Percentiles rank a stretch among this genome's conserved stretches.
Evolutionary conservation across 1,140 invertebrate genomes (phyloP).

Genomic region (Lasioglossum albipes): DNA sequence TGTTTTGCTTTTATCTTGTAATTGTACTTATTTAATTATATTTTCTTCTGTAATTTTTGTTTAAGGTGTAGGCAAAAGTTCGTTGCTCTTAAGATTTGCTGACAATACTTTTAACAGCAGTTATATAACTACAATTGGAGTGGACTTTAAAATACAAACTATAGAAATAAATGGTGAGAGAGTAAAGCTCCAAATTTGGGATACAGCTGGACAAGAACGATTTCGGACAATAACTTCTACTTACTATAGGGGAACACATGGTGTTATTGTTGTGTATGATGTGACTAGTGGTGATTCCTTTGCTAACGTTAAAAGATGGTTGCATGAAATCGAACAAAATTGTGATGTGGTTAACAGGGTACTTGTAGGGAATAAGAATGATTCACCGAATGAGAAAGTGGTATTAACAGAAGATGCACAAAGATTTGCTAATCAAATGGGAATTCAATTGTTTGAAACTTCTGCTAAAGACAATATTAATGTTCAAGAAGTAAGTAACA

Average conservation of each 20-base stretch:
- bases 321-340: slow-evolving; percentile 99
- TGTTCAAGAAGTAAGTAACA: slow-evolving; percentile 93
- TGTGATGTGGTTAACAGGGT: slow-evolving; percentile 99
- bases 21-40: neutral
- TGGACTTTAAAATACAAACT: slow-evolving; percentile 99
- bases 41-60: slow-evolving; percentile 64
- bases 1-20: neutral
- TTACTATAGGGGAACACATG: slow-evolving; percentile 99
- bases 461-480: slow-evolving; percentile 99
- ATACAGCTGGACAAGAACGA: slow-evolving; percentile 95
- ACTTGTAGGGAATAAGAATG: slow-evolving; percentile 99
- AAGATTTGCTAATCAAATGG: slow-evolving; percentile 97
- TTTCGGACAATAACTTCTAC: slow-evolving; percentile 97
- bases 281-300: slow-evolving; percentile 99
- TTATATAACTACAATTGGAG: slow-evolving; percentile 99
- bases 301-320: slow-evolving; percentile 98
- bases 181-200: slow-evolving; percentile 99
- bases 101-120: slow-evolving; percentile 99
- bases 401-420: slow-evolving; percentile 98
- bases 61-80: slow-evolving; percentile 98
- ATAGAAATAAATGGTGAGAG: slow-evolving; percentile 96
- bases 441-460: slow-evolving; percentile 98
- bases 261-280: slow-evolving; percentile 99
- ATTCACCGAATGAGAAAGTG: slow-evolving; percentile 97
- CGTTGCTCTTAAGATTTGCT: slow-evolving; percentile 96